Percentiles rank a stretch among this genome's conserved stretches.
Evolutionary conservation across 1,140 invertebrate genomes (phyloP).

Genomic region (Acromyrmex echinatior): DNA sequence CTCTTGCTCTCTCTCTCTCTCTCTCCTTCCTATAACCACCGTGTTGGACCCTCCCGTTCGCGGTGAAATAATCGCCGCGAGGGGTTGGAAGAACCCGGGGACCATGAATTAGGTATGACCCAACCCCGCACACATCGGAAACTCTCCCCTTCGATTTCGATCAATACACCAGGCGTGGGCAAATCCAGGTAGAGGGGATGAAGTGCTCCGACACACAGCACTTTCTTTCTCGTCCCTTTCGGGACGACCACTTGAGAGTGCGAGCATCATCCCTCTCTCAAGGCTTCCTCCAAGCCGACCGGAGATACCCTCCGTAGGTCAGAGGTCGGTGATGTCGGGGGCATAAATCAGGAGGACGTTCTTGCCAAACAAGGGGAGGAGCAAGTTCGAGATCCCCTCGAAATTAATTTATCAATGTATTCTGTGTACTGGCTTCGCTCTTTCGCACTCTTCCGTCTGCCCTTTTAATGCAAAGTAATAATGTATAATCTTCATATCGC

Average conservation of each 20-base stretch:
- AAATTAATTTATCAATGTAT: constrained; percentile 72
- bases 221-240: constrained; percentile 68
- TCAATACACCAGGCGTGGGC: constrained; percentile 77
- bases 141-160: constrained; percentile 81
- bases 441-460: constrained; percentile 3
- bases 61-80: constrained; percentile 75
- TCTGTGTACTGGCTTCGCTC: constrained; percentile 20
- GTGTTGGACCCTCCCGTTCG: constrained; percentile 45
- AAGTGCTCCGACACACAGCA: constrained; percentile 55
- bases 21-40: constrained; percentile 16
- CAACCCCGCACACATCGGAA: constrained; percentile 68
- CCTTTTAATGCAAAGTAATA: constrained; percentile 16
- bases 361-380: constrained; percentile 61
- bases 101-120: constrained; percentile 81
- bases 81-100: constrained; percentile 74
- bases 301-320: constrained; percentile 50
- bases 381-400: constrained; percentile 38
- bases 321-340: constrained; percentile 51
- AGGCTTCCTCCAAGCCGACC: constrained; percentile 21
- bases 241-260: constrained; percentile 49
- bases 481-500: neutral
- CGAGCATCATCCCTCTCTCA: constrained; percentile 30
- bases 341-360: constrained; percentile 68
- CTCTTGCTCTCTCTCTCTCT: neutral
- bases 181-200: constrained; percentile 55